These are phyloP conservation scores for Cataglyphis altisquamis DNA, from an alignment of 2,888 invertebrate genomes.

Conservation along the genomic window DNA sequence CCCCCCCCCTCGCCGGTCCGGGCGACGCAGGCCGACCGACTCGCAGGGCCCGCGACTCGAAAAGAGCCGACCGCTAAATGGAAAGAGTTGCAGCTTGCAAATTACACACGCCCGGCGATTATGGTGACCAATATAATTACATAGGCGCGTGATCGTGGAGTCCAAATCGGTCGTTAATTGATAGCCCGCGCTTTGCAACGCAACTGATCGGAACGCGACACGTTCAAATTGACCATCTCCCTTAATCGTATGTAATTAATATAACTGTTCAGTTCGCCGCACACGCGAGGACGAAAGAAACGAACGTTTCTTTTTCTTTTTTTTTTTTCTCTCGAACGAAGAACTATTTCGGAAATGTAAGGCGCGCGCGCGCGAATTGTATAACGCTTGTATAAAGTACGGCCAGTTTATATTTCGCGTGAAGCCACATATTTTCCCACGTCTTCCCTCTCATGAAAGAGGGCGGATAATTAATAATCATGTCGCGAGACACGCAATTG, in stretches of 20 bases:
- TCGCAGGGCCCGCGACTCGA: conserved; percentile 5
- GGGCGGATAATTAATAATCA: conserved; percentile 30
- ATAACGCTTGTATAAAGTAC: not conserved
- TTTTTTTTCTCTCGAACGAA: not conserved
- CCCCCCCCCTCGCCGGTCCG: not conserved
- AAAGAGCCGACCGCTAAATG: conserved; percentile 32
- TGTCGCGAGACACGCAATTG: conserved; percentile 24
- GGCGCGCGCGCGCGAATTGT: not conserved
- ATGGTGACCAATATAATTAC: conserved; percentile 55
- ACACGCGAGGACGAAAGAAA: not conserved
- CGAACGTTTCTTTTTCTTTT: not conserved
- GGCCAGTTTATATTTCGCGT: not conserved
- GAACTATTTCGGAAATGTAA: not conserved
- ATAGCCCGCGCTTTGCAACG: conserved; percentile 4
- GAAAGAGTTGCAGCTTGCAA: conserved; percentile 40
- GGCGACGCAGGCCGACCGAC: not conserved
- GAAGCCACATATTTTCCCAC: not conserved
- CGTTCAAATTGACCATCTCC: not conserved
- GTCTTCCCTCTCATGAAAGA: not conserved
- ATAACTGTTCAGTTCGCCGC: not conserved
- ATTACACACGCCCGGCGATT: conserved; percentile 61
- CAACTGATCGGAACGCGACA: conserved; percentile 13
- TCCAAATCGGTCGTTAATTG: conserved; percentile 1
- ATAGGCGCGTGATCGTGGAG: conserved; percentile 3
- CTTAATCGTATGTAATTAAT: conserved; percentile 36